These are phyloP conservation scores for Steinernema scapterisci DNA, from an alignment of 2,888 invertebrate species.

Conservation along the genomic window DNA sequence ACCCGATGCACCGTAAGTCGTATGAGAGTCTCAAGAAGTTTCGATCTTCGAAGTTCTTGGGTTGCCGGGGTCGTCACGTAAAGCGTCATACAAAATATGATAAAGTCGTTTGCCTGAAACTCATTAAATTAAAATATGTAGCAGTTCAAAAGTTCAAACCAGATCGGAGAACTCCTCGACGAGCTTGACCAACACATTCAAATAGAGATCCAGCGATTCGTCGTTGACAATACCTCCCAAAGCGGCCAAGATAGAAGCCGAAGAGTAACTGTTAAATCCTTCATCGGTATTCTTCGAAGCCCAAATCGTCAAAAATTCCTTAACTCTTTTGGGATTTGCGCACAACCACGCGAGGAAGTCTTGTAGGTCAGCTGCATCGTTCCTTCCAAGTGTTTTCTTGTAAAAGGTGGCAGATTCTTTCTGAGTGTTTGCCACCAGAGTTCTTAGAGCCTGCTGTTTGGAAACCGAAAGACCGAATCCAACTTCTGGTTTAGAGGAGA, in stretches of 20 bases:
- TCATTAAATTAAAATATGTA: not conserved
- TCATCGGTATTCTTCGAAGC: not conserved
- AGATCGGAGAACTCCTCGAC: not conserved
- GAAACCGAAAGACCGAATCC: not conserved
- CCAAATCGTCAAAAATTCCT: not conserved
- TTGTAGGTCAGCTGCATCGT: not conserved
- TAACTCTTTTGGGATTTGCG: not conserved
- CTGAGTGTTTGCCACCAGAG: not conserved
- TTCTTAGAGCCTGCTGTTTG: not conserved
- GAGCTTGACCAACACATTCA: not conserved
- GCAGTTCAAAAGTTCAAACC: not conserved
- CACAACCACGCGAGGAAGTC: not conserved
- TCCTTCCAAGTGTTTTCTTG: not conserved
- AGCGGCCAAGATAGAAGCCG: not conserved
- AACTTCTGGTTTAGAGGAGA: not conserved
- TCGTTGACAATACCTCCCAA: not conserved
- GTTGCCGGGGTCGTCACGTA: not conserved
- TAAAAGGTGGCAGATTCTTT: not conserved
- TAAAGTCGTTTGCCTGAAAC: slow-evolving; percentile 5
- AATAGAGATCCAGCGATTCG: not conserved
- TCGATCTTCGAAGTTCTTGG: not conserved
- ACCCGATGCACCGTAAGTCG: slow-evolving; percentile 11
- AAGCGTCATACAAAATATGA: not conserved
- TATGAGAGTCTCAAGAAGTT: not conserved
- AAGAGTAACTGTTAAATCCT: not conserved